These are phyloP conservation scores for Agrilus cyanescens DNA, from an alignment of 2,888 invertebrate species.

Conservation along the genomic window DNA sequence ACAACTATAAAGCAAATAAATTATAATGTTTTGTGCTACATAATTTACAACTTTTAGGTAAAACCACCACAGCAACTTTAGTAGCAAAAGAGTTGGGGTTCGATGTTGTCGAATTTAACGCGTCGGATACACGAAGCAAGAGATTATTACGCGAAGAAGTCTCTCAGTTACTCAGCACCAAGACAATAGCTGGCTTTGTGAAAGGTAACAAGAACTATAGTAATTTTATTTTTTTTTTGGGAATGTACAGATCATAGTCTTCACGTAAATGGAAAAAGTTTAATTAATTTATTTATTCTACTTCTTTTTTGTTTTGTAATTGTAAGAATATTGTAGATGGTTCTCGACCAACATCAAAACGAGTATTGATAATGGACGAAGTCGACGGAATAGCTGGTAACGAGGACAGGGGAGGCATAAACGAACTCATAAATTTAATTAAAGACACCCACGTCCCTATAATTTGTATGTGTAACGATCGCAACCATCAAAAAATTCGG, in stretches of 20 bases:
- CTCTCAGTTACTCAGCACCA: constrained; percentile 65
- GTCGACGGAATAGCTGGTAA: constrained; percentile 99
- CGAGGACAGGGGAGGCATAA: constrained; percentile 94
- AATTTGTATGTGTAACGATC: constrained; percentile 97
- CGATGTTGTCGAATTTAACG: constrained; percentile 90
- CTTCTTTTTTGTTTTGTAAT: not conserved
- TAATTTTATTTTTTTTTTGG: not conserved
- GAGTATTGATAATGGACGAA: constrained; percentile 98
- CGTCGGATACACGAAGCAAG: constrained; percentile 92
- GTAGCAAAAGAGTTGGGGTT: constrained; percentile 84
- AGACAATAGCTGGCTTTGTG: constrained; percentile 59
- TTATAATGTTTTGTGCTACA: not conserved
- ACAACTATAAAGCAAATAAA: constrained; percentile 19
- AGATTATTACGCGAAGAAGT: constrained; percentile 74
- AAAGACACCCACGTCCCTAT: constrained; percentile 80
- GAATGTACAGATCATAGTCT: no score
- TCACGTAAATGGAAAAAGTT: no score
- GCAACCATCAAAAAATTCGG: constrained; percentile 85
- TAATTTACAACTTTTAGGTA: constrained; percentile 36
- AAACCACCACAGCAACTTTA: constrained; percentile 81
- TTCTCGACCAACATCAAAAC: constrained; percentile 48
- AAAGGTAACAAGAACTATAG: constrained; percentile 38
- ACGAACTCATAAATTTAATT: constrained; percentile 85
- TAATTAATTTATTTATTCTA: no score
- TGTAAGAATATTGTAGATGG: constrained; percentile 20